Evolutionary conservation across 2,113 vertebrate species (phyloP).

Genomic region (Pterophyllum scalare): DNA sequence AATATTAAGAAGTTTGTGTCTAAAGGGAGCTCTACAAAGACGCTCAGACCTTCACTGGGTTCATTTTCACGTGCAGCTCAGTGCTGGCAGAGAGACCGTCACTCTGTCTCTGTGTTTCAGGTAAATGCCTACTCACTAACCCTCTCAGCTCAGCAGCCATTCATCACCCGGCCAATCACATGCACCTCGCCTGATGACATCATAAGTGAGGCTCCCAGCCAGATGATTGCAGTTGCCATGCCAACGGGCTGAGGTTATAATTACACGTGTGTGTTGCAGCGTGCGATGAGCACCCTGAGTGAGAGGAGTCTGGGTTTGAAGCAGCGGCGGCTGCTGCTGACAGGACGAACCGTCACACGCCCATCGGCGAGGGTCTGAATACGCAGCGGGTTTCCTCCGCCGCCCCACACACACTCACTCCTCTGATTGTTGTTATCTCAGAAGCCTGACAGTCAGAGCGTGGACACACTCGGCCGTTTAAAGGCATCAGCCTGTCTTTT

Average conservation of each 20-base stretch:
- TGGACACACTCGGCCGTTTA: not conserved
- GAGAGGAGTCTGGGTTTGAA: constrained; percentile 19
- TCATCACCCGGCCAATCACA: constrained; percentile 44
- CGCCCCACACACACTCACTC: not conserved
- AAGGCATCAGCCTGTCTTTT: not conserved
- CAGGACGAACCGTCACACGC: not conserved
- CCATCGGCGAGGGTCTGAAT: not conserved
- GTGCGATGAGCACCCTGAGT: constrained; percentile 17
- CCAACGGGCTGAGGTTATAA: constrained; percentile 46
- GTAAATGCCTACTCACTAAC: constrained; percentile 6
- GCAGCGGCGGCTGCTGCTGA: not conserved
- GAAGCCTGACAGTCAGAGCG: not conserved
- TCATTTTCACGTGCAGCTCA: not conserved
- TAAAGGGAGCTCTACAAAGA: not conserved
- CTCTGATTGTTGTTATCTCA: not conserved
- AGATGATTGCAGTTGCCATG: constrained; percentile 61
- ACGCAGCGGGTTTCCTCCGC: not conserved
- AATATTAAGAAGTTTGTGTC: not conserved
- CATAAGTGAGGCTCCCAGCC: constrained; percentile 25
- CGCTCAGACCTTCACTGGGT: not conserved
- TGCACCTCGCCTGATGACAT: constrained; percentile 14
- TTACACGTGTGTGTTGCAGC: not conserved
- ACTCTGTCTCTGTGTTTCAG: constrained; percentile 11
- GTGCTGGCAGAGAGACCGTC: not conserved
- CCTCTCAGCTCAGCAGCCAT: constrained; percentile 11